Percentiles rank a stretch among this genome's conserved stretches.
These are phyloP conservation scores for Lichenostomus cassidix DNA, from an alignment of 2,113 vertebrate species.

Conservation along the genomic window DNA sequence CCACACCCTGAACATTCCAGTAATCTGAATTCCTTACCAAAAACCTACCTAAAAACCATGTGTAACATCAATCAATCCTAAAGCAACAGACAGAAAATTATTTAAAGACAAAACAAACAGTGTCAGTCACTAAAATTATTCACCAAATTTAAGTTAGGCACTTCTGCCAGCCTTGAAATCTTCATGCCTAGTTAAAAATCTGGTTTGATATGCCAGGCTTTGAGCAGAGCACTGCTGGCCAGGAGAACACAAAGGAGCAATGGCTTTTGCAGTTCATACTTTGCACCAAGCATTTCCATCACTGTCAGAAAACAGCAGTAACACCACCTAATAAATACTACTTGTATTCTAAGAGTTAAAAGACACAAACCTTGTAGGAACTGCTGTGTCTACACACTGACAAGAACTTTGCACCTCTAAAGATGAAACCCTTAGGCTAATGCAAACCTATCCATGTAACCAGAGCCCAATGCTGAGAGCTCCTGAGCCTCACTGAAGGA, in stretches of 20 bases:
- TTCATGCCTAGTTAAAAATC: not conserved
- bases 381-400: not conserved
- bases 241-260: not conserved
- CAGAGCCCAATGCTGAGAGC: not conserved
- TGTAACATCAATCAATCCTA: not conserved
- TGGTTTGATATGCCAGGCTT: not conserved
- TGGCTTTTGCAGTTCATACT: not conserved
- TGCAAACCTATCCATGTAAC: not conserved
- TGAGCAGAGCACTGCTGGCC: not conserved
- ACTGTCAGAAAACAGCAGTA: not conserved
- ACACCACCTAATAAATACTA: not conserved
- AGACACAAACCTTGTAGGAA: not conserved
- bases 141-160: not conserved
- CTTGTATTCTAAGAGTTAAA: not conserved
- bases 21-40: not conserved
- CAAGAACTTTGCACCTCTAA: not conserved
- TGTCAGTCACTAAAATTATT: not conserved
- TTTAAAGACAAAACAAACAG: not conserved
- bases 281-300: not conserved
- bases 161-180: not conserved
- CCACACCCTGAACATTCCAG: not conserved
- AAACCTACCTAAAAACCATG: not conserved
- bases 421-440: not conserved
- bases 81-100: not conserved
- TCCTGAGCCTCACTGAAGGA: not conserved